Evolutionary conservation across 1,140 invertebrate species (phyloP), one percentile per base, ranked within the genome.

Genomic region (Eriocheir sinensis): DNA sequence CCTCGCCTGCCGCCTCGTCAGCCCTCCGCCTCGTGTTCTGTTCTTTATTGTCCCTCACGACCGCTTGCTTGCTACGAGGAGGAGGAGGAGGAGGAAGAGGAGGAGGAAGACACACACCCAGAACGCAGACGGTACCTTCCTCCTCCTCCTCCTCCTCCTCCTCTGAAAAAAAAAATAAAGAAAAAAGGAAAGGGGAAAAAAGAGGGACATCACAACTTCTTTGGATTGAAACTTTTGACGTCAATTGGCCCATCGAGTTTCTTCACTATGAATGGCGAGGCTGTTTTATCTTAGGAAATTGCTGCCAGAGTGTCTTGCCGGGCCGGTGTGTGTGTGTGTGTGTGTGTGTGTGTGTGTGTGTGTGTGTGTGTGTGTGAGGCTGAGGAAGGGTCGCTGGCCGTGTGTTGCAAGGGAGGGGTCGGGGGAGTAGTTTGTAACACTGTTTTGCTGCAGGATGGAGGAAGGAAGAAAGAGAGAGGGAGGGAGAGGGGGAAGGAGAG

Each of bases 301-400:
- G 60, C 8, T 72, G 12, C 27, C 27, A 21, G n/a, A 72, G n/a
- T 72, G 60, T 21, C n/a, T n/a, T 53, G 48, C 12, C 48, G 9
- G 12, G 48, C 48, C 21, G 12, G 48, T 53, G 12, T 21, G n/a
- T 72, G 12, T 72, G 60, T 21, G 12, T 21, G 60, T 72, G 60
- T 72, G 60, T 72, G 60, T 72, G 60, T 72, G 60, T 72, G 60
- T 72, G 60, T 72, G 60, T 72, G 60, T 72, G 60, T 72, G 60
- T 72, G 60, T 72, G 60, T 60, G 53, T 60, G 4, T 60, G 53
- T 60, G 6, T 9, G 53, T 60, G 53, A 21, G 53, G 2, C n/a
- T n/a, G n/a, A n/a, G n/a, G n/a, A n/a, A n/a, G n/a, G n/a, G n/a
- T n/a, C n/a, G n/a, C n/a, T n/a, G n/a, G n/a, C n/a, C n/a, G n/a